phyloP scores from a whole-genome alignment of 2,797 vertebrate genomes.

The Phalloptychus januarius region DNA sequence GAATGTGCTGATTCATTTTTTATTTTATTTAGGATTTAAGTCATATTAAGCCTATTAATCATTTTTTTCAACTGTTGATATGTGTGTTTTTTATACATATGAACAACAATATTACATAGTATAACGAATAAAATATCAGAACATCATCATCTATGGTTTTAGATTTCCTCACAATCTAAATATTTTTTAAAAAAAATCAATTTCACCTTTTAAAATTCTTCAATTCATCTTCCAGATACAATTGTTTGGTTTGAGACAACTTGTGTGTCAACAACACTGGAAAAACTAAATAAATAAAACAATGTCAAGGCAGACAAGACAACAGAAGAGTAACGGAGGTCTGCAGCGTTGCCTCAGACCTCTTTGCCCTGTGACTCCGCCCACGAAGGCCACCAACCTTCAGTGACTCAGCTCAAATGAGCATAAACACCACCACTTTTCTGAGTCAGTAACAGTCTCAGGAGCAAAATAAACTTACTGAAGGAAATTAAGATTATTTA shows the following conservation, averaged over 20 bases:
- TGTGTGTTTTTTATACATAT: background rate
- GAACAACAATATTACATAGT: background rate
- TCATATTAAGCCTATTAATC: background rate
- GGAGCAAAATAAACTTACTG: background rate
- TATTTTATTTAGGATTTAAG: background rate
- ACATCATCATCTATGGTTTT: background rate
- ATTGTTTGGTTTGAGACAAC: background rate
- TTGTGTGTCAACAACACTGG: background rate
- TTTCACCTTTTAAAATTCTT: background rate
- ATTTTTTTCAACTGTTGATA: background rate
- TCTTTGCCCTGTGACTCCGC: background rate
- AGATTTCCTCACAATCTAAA: background rate
- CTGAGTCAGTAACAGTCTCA: background rate
- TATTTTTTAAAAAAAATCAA: background rate
- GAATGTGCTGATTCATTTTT: background rate
- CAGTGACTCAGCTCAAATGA: slow-evolving; percentile 1
- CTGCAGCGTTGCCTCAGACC: background rate
- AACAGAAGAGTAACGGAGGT: slow-evolving; percentile 1
- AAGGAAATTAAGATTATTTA: background rate
- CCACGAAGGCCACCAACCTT: background rate
- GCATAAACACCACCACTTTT: background rate
- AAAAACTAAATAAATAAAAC: slow-evolving; percentile 32
- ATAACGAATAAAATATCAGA: background rate
- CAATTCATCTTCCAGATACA: background rate
- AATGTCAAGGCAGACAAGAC: slow-evolving; percentile 22